Conservation (phyloP, 2,113 vertebrate species). For the Heterocephalus glaber region DNA sequence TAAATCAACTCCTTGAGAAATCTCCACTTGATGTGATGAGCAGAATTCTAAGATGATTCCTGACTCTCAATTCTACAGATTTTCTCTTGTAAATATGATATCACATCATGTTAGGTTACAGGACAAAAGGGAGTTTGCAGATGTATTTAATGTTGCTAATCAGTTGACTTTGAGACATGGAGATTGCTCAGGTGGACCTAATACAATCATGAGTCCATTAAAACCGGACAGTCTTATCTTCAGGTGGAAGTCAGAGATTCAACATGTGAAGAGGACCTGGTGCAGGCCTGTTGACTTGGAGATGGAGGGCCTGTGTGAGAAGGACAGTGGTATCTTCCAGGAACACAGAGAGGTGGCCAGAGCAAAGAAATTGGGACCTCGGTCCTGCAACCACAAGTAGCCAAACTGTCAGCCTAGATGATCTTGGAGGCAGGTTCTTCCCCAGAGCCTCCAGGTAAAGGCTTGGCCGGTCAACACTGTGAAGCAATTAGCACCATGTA, state of each 20-base stretch:
- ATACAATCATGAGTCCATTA: background rate
- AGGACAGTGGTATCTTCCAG: background rate
- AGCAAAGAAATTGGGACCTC: background rate
- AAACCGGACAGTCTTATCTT: background rate
- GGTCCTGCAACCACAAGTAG: background rate
- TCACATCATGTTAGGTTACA: background rate
- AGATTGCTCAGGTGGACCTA: background rate
- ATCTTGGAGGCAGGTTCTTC: background rate
- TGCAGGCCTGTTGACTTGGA: background rate
- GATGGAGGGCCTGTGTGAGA: background rate
- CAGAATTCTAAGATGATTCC: background rate
- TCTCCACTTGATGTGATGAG: background rate
- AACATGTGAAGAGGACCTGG: background rate
- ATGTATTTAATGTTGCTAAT: background rate
- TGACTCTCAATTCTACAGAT: background rate
- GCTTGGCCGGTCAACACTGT: background rate
- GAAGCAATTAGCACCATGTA: background rate
- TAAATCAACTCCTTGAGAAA: background rate
- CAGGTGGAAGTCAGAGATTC: background rate
- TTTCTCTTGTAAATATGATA: background rate
- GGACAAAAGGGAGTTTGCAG: background rate
- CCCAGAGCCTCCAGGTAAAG: background rate
- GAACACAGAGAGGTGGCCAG: background rate
- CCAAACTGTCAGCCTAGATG: background rate
- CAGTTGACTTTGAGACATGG: background rate